phyloP scores from a whole-genome alignment of 2,113 vertebrate genomes.

The Pseudois nayaur region DNA sequence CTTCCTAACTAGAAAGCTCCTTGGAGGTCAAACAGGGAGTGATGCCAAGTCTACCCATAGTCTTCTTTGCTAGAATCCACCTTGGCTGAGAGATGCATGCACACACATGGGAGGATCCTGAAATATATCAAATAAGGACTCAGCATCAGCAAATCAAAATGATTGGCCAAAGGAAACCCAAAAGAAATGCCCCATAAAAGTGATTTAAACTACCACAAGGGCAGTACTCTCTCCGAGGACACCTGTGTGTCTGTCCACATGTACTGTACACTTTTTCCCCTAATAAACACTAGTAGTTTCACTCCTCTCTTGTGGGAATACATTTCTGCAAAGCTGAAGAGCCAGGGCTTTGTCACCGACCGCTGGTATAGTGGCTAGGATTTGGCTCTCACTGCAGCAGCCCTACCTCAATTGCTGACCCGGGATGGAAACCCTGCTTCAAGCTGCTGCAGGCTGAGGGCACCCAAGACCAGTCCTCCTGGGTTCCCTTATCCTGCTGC shows the following conservation, averaged over 20 bases:
- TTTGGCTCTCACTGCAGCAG: neutral
- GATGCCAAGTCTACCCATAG: neutral
- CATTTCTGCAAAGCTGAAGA: neutral
- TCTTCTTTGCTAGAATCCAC: neutral
- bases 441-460: neutral
- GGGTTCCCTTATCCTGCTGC: neutral
- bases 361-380: neutral
- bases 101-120: neutral
- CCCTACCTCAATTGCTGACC: neutral
- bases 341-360: neutral
- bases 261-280: neutral
- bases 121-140: neutral
- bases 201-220: neutral
- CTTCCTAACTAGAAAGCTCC: neutral
- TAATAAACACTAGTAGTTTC: neutral
- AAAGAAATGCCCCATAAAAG: neutral
- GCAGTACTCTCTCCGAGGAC: neutral
- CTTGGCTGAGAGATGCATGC: neutral
- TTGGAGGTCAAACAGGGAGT: neutral
- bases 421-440: neutral
- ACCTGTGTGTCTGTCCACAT: neutral
- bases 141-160: neutral
- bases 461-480: neutral
- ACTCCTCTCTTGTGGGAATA: neutral
- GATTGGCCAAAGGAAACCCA: neutral